Percentiles rank a stretch among this genome's conserved stretches.
These are phyloP conservation scores for Agelastica alni DNA, from an alignment of 2,888 invertebrate species.

Conservation along the genomic window DNA sequence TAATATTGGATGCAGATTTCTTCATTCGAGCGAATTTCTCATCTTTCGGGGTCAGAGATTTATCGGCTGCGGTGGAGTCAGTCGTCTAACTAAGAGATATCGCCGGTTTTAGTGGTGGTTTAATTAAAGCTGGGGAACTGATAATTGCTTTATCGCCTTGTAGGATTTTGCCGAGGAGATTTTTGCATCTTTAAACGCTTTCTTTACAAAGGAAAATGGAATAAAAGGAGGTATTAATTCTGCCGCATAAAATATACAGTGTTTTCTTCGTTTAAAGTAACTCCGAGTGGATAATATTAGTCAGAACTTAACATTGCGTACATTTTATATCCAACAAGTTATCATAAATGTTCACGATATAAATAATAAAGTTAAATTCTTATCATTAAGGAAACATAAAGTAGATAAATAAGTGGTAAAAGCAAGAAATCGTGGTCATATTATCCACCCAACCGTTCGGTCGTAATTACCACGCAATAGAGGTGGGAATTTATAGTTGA, in stretches of 20 bases:
- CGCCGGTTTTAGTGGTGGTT: conserved; percentile 22
- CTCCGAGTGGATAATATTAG: too few species aligned
- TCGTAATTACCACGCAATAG: conserved; percentile 14
- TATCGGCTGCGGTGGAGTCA: conserved; percentile 4
- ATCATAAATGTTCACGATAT: background rate
- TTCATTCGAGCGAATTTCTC: conserved; percentile 26
- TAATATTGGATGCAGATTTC: conserved; percentile 35
- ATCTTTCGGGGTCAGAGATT: conserved; percentile 13
- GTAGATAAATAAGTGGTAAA: background rate
- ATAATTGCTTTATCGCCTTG: background rate
- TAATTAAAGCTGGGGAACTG: conserved; percentile 17
- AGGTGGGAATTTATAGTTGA: background rate
- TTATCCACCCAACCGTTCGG: conserved; percentile 1
- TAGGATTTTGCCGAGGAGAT: background rate
- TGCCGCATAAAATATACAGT: too few species aligned
- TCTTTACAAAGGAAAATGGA: too few species aligned
- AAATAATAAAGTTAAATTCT: conserved; percentile 5
- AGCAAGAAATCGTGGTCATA: conserved; percentile 4
- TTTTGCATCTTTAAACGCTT: too few species aligned
- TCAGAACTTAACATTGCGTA: background rate
- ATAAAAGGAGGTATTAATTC: too few species aligned
- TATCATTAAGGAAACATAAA: conserved; percentile 9
- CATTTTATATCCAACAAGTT: background rate
- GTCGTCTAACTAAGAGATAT: conserved; percentile 16
- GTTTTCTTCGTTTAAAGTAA: too few species aligned